A percentile compares a stretch with the other conserved stretches of the same genome.
Conservation (phyloP, 2,113 vertebrate genomes). For the Hoplias malabaricus region DNA sequence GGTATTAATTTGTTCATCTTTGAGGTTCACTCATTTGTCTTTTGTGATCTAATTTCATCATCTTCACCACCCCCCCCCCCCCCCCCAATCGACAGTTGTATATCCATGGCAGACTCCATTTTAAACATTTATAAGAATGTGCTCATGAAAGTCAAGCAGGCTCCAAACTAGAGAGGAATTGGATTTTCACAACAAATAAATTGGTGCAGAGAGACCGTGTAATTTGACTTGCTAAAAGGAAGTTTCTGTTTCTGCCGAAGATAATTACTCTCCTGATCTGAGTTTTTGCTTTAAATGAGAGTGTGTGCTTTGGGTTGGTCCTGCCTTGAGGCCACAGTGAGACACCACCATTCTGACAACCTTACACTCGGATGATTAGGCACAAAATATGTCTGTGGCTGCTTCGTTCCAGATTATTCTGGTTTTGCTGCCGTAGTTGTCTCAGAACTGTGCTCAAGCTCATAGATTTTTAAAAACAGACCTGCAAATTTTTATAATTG, state of each 20-base stretch:
- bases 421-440: too few relatives aligned
- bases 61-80: constrained; percentile 5
- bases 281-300: constrained; percentile 11
- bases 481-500: too few relatives aligned
- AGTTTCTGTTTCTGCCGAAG: constrained; percentile 39
- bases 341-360: constrained; percentile 6
- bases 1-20: constrained; percentile 14
- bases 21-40: constrained; percentile 12
- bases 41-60: constrained; percentile 14
- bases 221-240: constrained; percentile 48
- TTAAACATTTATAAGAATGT: constrained; percentile 53
- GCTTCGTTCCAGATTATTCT: background rate
- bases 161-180: constrained; percentile 34
- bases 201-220: background rate
- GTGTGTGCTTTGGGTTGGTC: constrained; percentile 4
- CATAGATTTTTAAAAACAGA: too few relatives aligned
- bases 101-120: constrained; percentile 21
- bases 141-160: constrained; percentile 49
- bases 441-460: too few relatives aligned
- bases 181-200: constrained; percentile 50
- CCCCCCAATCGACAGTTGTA: too few relatives aligned
- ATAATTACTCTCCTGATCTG: constrained; percentile 46
- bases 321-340: background rate
- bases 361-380: background rate
- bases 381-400: background rate